Percentiles rank a stretch among this genome's conserved stretches.
phyloP scores from a whole-genome alignment of 1,140 invertebrate species.

The Coptotermes formosanus region DNA sequence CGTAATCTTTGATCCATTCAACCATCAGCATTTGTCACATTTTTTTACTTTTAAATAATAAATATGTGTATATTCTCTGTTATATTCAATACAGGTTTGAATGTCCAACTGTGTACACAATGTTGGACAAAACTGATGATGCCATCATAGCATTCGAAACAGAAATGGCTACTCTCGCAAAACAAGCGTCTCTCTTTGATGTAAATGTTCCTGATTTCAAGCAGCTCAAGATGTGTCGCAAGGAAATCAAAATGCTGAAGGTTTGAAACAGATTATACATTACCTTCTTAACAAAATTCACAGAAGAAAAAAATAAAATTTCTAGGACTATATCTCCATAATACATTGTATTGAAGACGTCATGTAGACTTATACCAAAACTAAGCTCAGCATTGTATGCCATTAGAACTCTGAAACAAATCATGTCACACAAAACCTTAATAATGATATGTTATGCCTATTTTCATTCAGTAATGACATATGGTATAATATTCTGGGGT shows the following conservation, averaged over 20 bases:
- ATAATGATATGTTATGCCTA: too few relatives aligned
- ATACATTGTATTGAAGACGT: too few relatives aligned
- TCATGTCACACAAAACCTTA: too few relatives aligned
- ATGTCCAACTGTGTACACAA: conserved; percentile 70
- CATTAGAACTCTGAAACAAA: too few relatives aligned
- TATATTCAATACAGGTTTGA: conserved; percentile 48
- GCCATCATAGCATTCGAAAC: conserved; percentile 68
- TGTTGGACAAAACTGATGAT: conserved; percentile 71
- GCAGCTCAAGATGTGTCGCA: conserved; percentile 68
- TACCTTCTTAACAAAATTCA: too few relatives aligned
- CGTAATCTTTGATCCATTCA: background rate
- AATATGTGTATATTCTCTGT: background rate
- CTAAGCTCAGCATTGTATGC: too few relatives aligned
- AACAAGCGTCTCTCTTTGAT: conserved; percentile 82
- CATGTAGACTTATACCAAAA: too few relatives aligned
- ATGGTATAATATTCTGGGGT: too few relatives aligned
- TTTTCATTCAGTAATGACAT: too few relatives aligned
- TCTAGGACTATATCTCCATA: too few relatives aligned
- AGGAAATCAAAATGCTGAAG: conserved; percentile 77
- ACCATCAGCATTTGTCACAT: conserved; percentile 3
- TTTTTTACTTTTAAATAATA: conserved; percentile 30
- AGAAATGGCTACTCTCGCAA: conserved; percentile 65
- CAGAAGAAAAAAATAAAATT: too few relatives aligned
- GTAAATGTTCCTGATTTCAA: conserved; percentile 80
- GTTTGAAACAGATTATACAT: conserved; percentile 39